Evolutionary conservation across 1,140 invertebrate genomes (phyloP).

Genomic region (Cotesia vestalis): DNA sequence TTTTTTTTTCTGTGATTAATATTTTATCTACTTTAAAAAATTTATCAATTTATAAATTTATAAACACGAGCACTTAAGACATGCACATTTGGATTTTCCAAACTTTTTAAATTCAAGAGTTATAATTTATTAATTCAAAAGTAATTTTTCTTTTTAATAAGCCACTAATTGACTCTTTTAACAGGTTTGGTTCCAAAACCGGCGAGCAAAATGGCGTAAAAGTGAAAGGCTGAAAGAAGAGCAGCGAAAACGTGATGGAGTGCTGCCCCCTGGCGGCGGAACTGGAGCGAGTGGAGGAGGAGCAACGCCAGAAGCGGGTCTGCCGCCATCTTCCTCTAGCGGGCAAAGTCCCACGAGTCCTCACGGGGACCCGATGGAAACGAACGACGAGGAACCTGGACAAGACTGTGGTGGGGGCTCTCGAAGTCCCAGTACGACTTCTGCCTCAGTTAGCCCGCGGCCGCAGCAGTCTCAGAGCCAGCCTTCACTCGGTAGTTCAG

Average conservation of each 20-base stretch:
- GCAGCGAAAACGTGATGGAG: slow-evolving; percentile 82
- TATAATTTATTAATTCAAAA: too few species aligned
- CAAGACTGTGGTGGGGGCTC: slow-evolving; percentile 51
- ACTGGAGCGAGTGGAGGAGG: slow-evolving; percentile 50
- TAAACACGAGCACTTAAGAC: too few species aligned
- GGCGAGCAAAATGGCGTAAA: slow-evolving; percentile 93
- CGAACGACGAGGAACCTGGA: slow-evolving; percentile 51
- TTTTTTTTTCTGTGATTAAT: too few species aligned
- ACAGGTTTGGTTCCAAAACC: slow-evolving; percentile 95
- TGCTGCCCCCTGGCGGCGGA: slow-evolving; percentile 66
- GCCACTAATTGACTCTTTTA: slow-evolving; percentile 24
- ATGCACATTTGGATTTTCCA: too few species aligned
- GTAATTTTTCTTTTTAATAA: too few species aligned
- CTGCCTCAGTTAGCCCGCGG: slow-evolving; percentile 62
- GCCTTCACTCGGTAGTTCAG: slow-evolving; percentile 56
- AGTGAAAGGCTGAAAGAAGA: slow-evolving; percentile 90
- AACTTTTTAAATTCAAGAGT: too few species aligned
- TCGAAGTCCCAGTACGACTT: slow-evolving; percentile 62
- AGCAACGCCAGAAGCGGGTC: slow-evolving; percentile 30
- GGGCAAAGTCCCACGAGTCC: slow-evolving; percentile 55
- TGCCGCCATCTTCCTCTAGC: slow-evolving; percentile 55
- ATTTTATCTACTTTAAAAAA: too few species aligned
- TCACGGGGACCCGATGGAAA: slow-evolving; percentile 45
- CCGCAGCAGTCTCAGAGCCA: slow-evolving; percentile 57
- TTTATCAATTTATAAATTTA: too few species aligned